phyloP scores from a whole-genome alignment of 2,888 invertebrate genomes.

The Thereva nobilitata region DNA sequence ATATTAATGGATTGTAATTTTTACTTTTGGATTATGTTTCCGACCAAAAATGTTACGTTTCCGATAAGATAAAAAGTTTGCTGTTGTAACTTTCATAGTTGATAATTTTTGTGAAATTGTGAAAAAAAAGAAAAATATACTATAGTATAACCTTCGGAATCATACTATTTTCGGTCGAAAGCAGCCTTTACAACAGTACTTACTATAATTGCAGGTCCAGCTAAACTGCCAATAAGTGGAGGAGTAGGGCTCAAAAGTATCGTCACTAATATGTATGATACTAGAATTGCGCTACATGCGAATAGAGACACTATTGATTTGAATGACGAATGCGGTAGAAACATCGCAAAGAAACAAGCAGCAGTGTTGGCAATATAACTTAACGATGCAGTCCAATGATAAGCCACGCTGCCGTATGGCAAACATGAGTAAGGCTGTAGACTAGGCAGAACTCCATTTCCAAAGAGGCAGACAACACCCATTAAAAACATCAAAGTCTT shows the following conservation, averaged over 20 bases:
- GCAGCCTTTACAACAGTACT: conserved; percentile 49
- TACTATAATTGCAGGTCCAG: conserved; percentile 67
- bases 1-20: no score
- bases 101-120: no score
- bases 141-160: no score
- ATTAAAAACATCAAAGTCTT: conserved; percentile 49
- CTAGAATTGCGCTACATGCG: conserved; percentile 58
- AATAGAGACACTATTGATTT: conserved; percentile 58
- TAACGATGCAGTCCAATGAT: conserved; percentile 72
- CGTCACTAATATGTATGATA: conserved; percentile 66
- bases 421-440: conserved; percentile 74
- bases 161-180: no score
- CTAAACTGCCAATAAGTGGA: conserved; percentile 61
- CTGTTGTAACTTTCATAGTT: no score
- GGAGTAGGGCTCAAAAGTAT: conserved; percentile 71
- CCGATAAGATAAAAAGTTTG: no score
- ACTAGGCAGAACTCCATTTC: conserved; percentile 73
- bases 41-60: no score
- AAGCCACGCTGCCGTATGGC: conserved; percentile 72
- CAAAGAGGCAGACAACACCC: conserved; percentile 63
- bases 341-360: conserved; percentile 65
- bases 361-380: conserved; percentile 74
- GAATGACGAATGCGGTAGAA: conserved; percentile 58
- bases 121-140: no score
- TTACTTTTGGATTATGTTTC: no score